Percentiles rank a stretch among this genome's conserved stretches.
These are phyloP conservation scores for Morinoia aosen DNA, from an alignment of 2,888 invertebrate species.

Conservation along the genomic window DNA sequence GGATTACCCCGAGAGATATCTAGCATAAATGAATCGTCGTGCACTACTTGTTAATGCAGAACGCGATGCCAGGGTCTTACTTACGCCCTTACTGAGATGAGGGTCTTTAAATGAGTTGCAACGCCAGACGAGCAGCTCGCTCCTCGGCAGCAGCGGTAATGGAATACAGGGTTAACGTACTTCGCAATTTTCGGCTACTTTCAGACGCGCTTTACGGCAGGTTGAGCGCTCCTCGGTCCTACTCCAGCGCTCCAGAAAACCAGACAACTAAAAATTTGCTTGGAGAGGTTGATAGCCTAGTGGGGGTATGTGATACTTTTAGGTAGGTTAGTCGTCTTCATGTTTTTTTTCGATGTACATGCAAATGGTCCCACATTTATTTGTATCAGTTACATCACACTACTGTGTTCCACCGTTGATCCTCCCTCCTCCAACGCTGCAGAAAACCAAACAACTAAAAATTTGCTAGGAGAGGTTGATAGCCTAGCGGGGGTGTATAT, in stretches of 20 bases:
- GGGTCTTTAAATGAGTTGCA: conserved; percentile 44
- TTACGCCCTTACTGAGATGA: conserved; percentile 45
- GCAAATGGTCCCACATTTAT: not conserved
- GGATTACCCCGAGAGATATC: conserved; percentile 27
- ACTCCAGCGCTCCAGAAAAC: not conserved
- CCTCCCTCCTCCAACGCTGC: not conserved
- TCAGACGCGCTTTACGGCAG: not conserved
- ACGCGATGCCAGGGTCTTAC: conserved; percentile 38
- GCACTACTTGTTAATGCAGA: conserved; percentile 38
- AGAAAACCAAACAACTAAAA: not conserved
- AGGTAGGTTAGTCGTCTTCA: not conserved
- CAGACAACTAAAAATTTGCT: not conserved
- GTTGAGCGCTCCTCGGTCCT: not conserved
- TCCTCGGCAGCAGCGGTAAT: not conserved
- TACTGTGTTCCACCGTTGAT: too few relatives aligned
- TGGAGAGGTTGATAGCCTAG: not conserved
- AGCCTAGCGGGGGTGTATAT: not conserved
- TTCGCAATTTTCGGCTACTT: conserved; percentile 4
- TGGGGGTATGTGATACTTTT: not conserved
- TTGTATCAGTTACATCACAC: not conserved
- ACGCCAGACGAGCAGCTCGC: not conserved
- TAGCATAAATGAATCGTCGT: conserved; percentile 49
- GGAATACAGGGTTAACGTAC: not conserved
- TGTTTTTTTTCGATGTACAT: not conserved
- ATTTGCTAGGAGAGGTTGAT: not conserved